phyloP scores from a whole-genome alignment of 2,797 vertebrate species.

The Hafferia zeledoni region DNA sequence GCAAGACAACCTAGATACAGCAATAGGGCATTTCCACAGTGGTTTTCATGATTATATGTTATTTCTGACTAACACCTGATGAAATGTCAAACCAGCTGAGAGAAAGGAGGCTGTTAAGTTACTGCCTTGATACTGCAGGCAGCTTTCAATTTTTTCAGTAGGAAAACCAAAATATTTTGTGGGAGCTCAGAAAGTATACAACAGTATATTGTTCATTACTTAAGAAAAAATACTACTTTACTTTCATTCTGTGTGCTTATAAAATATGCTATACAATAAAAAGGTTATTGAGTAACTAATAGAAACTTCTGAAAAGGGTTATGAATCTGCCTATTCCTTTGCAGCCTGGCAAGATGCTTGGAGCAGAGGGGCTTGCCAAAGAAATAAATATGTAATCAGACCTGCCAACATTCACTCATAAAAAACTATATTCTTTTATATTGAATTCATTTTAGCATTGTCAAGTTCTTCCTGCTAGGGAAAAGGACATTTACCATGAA shows the following conservation, averaged over 20 bases:
- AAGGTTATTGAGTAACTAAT: neutral
- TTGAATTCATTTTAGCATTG: slow-evolving; percentile 12
- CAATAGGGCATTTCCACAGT: neutral
- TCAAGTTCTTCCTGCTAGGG: neutral
- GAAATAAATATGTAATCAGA: slow-evolving; percentile 24
- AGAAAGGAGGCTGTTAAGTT: neutral
- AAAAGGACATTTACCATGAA: neutral
- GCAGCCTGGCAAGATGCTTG: neutral
- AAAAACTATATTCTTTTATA: neutral
- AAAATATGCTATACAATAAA: neutral
- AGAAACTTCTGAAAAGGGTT: neutral
- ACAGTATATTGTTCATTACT: neutral
- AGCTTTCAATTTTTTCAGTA: neutral
- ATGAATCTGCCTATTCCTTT: neutral
- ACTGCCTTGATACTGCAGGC: neutral
- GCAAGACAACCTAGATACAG: neutral
- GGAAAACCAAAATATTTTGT: neutral
- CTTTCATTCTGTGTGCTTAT: neutral
- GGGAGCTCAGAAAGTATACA: neutral
- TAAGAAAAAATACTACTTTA: neutral
- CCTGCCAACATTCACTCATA: slow-evolving; percentile 7
- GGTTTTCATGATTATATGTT: neutral
- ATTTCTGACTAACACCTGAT: neutral
- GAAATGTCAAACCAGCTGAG: neutral
- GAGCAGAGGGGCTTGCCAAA: neutral